Percentiles rank a stretch among this genome's conserved stretches.
Conservation (phyloP, 2,888 invertebrate species). For the Oscheius onirici region DNA sequence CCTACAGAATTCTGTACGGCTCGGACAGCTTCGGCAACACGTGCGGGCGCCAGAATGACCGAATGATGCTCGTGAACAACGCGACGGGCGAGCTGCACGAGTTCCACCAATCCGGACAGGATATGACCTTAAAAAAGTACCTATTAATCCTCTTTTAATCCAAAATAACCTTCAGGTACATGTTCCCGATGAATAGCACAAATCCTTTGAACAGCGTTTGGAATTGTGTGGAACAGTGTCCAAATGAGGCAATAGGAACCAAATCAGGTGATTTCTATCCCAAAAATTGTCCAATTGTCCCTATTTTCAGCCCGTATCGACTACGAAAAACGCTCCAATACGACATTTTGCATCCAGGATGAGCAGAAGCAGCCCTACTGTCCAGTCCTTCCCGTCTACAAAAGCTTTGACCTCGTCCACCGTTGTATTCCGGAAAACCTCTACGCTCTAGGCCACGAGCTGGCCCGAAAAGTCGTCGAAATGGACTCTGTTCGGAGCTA, state of each 20-base stretch:
- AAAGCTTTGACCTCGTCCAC: conserved; percentile 22
- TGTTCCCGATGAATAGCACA: conserved; percentile 32
- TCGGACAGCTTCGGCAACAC: conserved; percentile 94
- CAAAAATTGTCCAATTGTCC: neutral
- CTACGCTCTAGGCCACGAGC: conserved; percentile 17
- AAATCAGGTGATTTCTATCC: neutral
- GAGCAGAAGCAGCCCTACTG: neutral
- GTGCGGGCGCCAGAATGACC: conserved; percentile 78
- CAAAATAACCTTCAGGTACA: conserved; percentile 6
- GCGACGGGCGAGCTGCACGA: neutral
- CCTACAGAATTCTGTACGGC: conserved; percentile 85
- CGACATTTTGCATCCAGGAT: too few species aligned
- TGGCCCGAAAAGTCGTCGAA: conserved; percentile 28
- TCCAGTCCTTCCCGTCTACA: conserved; percentile 25
- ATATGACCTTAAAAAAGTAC: conserved; percentile 27
- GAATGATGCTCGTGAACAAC: neutral
- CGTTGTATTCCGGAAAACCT: conserved; percentile 35
- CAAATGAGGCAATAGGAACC: conserved; percentile 2
- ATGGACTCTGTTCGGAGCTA: conserved; percentile 32
- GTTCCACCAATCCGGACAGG: conserved; percentile 26
- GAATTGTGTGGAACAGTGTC: conserved; percentile 31
- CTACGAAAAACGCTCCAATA: too few species aligned
- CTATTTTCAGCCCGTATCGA: neutral
- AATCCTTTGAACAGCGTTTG: conserved; percentile 30
- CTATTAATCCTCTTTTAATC: neutral